Percentiles rank a stretch among this genome's conserved stretches.
Conservation (phyloP, 2,888 invertebrate species). For the Plemyria rubiginata region DNA sequence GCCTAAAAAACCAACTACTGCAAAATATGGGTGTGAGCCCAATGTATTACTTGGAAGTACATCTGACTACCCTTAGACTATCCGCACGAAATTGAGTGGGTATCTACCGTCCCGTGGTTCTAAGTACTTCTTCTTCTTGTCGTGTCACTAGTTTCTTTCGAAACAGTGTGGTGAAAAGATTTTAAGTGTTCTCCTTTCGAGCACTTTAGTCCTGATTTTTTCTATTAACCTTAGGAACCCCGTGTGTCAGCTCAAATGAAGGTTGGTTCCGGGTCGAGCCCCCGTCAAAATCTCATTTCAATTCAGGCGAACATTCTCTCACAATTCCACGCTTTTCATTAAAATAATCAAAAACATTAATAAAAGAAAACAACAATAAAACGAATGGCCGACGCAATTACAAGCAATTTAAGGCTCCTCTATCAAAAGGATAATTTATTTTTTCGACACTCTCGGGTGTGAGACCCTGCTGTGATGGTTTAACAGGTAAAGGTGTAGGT, state of each 20-base stretch:
- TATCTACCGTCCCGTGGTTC: no score
- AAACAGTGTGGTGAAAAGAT: no score
- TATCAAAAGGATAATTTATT: constrained; percentile 53
- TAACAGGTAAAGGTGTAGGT: constrained; percentile 32
- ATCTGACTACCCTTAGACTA: no score
- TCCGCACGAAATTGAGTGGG: no score
- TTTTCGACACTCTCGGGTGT: constrained; percentile 65
- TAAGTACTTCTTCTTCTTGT: no score
- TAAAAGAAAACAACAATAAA: constrained; percentile 28
- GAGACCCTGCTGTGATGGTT: constrained; percentile 59
- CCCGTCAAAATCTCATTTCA: constrained; percentile 6
- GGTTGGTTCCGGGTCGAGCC: neutral
- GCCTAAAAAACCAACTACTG: no score
- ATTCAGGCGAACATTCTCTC: constrained; percentile 7
- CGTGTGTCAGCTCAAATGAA: neutral
- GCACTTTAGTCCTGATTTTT: no score
- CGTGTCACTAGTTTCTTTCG: no score
- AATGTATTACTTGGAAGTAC: no score
- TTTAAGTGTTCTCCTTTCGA: no score
- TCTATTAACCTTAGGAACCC: neutral
- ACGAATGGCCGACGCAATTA: constrained; percentile 37
- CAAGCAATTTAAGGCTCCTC: constrained; percentile 46
- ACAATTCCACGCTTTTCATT: constrained; percentile 36
- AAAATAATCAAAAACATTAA: constrained; percentile 39
- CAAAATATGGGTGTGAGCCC: no score